A percentile compares a stretch with the other conserved stretches of the same genome.
Evolutionary conservation across 64 coral and sea anemone genomes (phyloP).

Genomic region (Porites lutea): DNA sequence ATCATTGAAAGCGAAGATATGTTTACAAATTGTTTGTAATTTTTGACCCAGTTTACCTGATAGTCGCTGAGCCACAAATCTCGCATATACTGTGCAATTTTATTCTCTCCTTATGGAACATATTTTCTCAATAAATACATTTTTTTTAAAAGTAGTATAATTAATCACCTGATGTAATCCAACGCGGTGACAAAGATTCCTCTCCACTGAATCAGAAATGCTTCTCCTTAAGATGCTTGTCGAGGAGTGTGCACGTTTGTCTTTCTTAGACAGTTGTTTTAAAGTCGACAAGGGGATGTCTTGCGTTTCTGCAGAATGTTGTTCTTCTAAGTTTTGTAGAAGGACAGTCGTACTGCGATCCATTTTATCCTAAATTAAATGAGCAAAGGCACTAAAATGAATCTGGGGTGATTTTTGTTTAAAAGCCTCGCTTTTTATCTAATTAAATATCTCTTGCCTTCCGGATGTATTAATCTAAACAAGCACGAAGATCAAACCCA

Average conservation of each 20-base stretch:
- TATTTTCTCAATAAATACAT: too few species aligned
- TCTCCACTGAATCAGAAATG: slow-evolving; percentile 86
- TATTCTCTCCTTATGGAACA: too few species aligned
- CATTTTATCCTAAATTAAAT: neutral
- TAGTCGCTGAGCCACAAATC: too few species aligned
- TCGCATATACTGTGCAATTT: too few species aligned
- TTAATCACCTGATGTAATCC: slow-evolving; percentile 70
- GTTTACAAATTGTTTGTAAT: too few species aligned
- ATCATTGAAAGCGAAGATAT: too few species aligned
- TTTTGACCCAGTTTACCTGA: too few species aligned
- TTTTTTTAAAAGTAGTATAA: too few species aligned
- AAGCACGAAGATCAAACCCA: neutral
- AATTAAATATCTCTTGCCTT: neutral
- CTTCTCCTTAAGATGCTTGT: slow-evolving; percentile 68
- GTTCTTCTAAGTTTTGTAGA: neutral
- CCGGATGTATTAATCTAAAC: neutral
- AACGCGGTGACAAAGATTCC: slow-evolving; percentile 58
- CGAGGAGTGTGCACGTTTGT: neutral
- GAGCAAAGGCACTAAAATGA: neutral
- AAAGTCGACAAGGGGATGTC: neutral
- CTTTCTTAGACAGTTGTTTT: neutral
- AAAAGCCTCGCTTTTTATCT: neutral
- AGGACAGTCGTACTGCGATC: slow-evolving; percentile 12
- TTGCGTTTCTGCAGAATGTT: neutral
- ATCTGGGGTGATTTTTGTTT: neutral